Evolutionary conservation across 2,113 vertebrate genomes (phyloP), one percentile per base, ranked within the genome.

Genomic region (Eulemur rufifrons): DNA sequence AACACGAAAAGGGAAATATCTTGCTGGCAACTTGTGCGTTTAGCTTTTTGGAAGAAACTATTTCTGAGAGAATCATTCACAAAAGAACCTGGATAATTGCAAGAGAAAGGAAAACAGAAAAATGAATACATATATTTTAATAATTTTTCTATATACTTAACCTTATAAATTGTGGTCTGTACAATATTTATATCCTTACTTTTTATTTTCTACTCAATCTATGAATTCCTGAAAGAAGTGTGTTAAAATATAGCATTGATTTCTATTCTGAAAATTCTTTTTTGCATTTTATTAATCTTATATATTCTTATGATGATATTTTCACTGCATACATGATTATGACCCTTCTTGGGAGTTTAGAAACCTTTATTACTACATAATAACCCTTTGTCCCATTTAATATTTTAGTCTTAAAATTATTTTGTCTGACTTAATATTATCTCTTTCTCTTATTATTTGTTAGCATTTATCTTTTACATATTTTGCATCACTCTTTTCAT

Each of bases 261-360:
- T 39, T 0, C 1, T 45, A 8, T n/a, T 52, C 50, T 39, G 1
- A 39, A 20, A 21, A 6, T 45, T n/a, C 7, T 5, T 82, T 34
- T 56, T 56, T 82, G 25, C 32, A 39, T 69, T 54, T 66, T n/a
- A 18, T 66, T n/a, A 66, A 83, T 13, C 32, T 76, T 50, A 54
- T 42, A 52, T 47, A 42, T 47, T 15, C 29, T 17, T 76, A 29
- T 56, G 68, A 42, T 59, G 73, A 77, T 69, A 29, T 80, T 91
- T 78, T 34, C 15, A 78, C 15, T 42, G 5, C 25, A 6, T 78
- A 52, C 69, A 52, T 37, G 20, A 64, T 61, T 66, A 15, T 59
- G 3, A 85, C 7, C 6, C 15, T 20, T 77, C 18, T 12, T 69
- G 5, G 18, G 27, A 85, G 8, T 45, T 1, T 50, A 42, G 50